Conservation (phyloP, 2,888 invertebrate genomes). For the Pristionchus arcanus region DNA sequence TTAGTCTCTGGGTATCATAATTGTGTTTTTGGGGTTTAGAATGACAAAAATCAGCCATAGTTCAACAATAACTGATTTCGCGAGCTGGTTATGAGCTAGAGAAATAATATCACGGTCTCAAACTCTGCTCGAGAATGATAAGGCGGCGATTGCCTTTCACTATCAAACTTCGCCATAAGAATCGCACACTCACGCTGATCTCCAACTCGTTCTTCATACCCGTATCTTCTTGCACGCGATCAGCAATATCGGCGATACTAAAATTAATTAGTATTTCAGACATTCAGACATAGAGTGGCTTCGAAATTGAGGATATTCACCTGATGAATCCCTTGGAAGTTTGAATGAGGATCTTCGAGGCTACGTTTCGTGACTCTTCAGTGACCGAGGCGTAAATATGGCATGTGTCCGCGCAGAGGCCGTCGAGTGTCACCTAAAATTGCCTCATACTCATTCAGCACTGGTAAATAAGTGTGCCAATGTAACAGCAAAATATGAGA, state of each 20-base stretch:
- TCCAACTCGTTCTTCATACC: background rate
- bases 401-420: background rate
- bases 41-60: too few relatives aligned
- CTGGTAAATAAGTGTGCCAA: too few relatives aligned
- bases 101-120: too few relatives aligned
- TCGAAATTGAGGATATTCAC: background rate
- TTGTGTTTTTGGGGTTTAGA: too few relatives aligned
- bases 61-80: too few relatives aligned
- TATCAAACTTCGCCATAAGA: too few relatives aligned
- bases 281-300: background rate
- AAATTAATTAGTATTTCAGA: background rate
- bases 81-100: too few relatives aligned
- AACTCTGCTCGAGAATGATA: too few relatives aligned
- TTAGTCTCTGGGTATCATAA: background rate
- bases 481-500: background rate
- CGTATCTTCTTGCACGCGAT: background rate
- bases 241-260: background rate
- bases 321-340: constrained; percentile 23
- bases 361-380: background rate
- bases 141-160: too few relatives aligned
- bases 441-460: too few relatives aligned
- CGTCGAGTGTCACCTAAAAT: background rate
- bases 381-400: constrained; percentile 19
- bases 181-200: background rate
- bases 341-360: background rate